These are phyloP conservation scores for Bembecia ichneumoniformis DNA, from an alignment of 2,888 invertebrate genomes.

Conservation along the genomic window DNA sequence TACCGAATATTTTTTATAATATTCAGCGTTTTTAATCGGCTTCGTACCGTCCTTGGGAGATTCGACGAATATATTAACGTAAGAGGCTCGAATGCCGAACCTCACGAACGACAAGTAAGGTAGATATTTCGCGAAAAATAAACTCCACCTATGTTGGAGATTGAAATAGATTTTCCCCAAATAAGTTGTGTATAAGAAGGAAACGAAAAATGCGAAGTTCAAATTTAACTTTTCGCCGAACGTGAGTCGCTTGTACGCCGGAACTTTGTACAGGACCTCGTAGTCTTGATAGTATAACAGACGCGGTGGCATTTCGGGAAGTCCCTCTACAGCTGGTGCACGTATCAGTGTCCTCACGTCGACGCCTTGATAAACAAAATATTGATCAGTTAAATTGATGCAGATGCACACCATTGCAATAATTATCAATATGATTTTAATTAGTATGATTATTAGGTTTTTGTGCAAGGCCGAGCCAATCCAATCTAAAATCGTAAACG, in stretches of 20 bases:
- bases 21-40: constrained; percentile 46
- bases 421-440: too few relatives aligned
- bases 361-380: constrained; percentile 28
- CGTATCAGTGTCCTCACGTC: constrained; percentile 29
- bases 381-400: too few relatives aligned
- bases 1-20: constrained; percentile 15
- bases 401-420: too few relatives aligned
- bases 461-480: too few relatives aligned
- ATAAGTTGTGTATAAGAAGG: constrained; percentile 44
- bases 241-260: constrained; percentile 49
- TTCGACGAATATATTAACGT: constrained; percentile 71
- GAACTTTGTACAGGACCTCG: constrained; percentile 45
- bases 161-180: constrained; percentile 76
- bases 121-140: constrained; percentile 76
- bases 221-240: constrained; percentile 37
- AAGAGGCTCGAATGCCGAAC: constrained; percentile 75
- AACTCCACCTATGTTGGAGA: constrained; percentile 65
- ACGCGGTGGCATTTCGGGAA: constrained; percentile 26
- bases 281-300: constrained; percentile 52
- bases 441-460: too few relatives aligned
- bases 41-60: constrained; percentile 39
- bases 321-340: constrained; percentile 32
- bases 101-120: constrained; percentile 79
- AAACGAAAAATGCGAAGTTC: constrained; percentile 20
- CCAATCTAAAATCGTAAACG: too few relatives aligned